These are phyloP conservation scores for Melanogrammus aeglefinus DNA, from an alignment of 2,797 vertebrate genomes.

Conservation along the genomic window DNA sequence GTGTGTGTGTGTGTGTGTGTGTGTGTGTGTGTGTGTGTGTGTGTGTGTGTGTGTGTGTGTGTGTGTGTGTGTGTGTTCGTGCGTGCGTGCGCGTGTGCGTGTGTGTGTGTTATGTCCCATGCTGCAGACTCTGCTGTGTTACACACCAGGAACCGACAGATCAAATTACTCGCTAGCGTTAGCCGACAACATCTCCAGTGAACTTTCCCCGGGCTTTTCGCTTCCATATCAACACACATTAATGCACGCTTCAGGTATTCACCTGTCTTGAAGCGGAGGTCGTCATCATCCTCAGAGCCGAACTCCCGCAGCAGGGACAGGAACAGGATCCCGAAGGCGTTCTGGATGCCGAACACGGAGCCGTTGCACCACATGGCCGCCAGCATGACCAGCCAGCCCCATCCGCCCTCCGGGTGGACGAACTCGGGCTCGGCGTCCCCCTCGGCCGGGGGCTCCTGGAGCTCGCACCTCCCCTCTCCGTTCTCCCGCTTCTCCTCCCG, in stretches of 20 bases:
- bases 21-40: too few relatives aligned
- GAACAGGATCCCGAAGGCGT: slow-evolving; percentile 89
- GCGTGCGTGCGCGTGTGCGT: background rate
- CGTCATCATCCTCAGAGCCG: slow-evolving; percentile 69
- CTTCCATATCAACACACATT: background rate
- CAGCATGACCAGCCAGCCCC: slow-evolving; percentile 97
- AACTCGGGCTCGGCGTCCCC: slow-evolving; percentile 40
- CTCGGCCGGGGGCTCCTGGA: background rate
- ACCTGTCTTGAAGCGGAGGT: slow-evolving; percentile 87
- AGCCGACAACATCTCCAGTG: slow-evolving; percentile 5
- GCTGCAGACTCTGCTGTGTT: background rate
- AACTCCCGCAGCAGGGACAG: slow-evolving; percentile 82
- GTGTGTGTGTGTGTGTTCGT: background rate
- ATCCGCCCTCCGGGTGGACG: slow-evolving; percentile 88
- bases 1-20: too few relatives aligned
- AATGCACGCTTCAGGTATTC: slow-evolving; percentile 31
- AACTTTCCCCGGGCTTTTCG: too few relatives aligned
- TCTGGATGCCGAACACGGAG: slow-evolving; percentile 95
- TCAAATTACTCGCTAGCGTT: slow-evolving; percentile 16
- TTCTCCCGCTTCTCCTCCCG: slow-evolving; percentile 3
- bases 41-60: background rate
- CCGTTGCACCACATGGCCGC: slow-evolving; percentile 98
- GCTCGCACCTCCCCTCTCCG: background rate
- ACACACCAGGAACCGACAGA: slow-evolving; percentile 19
- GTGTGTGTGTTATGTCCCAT: background rate